Percentiles rank a stretch among this genome's conserved stretches.
Evolutionary conservation across 2,113 vertebrate species (phyloP).

Genomic region (Vulpes vulpes): DNA sequence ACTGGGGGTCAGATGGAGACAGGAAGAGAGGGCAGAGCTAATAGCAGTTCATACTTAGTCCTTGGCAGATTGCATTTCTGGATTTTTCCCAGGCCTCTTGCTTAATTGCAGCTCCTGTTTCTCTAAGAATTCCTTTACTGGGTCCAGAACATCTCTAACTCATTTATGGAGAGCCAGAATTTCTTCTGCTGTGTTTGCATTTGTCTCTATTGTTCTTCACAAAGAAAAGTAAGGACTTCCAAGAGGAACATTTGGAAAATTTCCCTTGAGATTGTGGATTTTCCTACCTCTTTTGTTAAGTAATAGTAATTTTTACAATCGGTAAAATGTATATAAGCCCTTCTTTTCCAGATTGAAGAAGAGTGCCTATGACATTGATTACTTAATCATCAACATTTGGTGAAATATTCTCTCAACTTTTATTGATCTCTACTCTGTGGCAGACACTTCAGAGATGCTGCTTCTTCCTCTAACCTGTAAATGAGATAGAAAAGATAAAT

Average conservation of each 20-base stretch:
- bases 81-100: background rate
- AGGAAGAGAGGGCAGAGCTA: too few species aligned
- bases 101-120: background rate
- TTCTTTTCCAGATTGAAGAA: background rate
- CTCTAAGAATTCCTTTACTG: background rate
- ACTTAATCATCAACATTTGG: background rate
- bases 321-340: background rate
- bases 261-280: background rate
- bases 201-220: background rate
- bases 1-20: background rate
- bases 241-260: background rate
- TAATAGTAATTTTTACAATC: background rate
- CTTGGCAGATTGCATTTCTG: background rate
- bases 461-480: background rate
- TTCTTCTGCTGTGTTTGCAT: constrained; percentile 16
- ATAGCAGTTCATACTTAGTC: background rate
- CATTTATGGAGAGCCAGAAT: background rate
- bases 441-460: background rate
- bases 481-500: background rate
- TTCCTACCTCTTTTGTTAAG: background rate
- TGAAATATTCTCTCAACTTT: background rate
- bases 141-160: background rate
- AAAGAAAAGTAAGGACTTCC: background rate
- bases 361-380: background rate
- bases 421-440: background rate